Evolutionary conservation across 2,113 vertebrate species (phyloP).

Genomic region (Ctenomys sociabilis): DNA sequence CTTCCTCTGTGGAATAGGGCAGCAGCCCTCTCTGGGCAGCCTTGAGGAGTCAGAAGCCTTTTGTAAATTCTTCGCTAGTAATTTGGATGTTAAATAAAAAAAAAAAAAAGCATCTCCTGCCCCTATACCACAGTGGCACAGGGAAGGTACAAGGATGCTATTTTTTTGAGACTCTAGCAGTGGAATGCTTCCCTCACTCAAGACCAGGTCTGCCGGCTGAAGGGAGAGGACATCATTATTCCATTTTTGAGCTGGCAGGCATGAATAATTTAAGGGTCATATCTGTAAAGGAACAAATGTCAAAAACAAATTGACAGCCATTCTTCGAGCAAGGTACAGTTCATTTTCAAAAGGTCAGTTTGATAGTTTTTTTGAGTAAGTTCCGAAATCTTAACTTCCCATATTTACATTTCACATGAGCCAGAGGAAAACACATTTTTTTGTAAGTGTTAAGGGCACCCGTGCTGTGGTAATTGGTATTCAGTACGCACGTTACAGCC

Average conservation of each 20-base stretch:
- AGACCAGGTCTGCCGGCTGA: background rate
- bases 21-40: background rate
- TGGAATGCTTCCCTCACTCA: background rate
- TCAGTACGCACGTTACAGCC: background rate
- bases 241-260: slow-evolving; percentile 39
- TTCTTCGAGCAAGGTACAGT: slow-evolving; percentile 46
- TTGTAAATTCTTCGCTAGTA: background rate
- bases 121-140: background rate
- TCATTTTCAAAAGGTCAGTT: slow-evolving; percentile 76
- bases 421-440: slow-evolving; percentile 52
- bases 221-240: slow-evolving; percentile 50
- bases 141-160: background rate
- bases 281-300: slow-evolving; percentile 73
- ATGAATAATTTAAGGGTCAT: slow-evolving; percentile 74
- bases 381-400: slow-evolving; percentile 69
- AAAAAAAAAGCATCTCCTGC: slow-evolving; percentile 10
- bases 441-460: slow-evolving; percentile 28
- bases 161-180: slow-evolving; percentile 37
- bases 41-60: background rate
- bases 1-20: background rate
- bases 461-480: background rate
- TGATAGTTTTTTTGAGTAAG: slow-evolving; percentile 64
- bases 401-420: slow-evolving; percentile 35
- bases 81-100: background rate
- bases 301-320: slow-evolving; percentile 74